Conservation (phyloP, 2,113 vertebrate species). For the Poicephalus meyeri region DNA sequence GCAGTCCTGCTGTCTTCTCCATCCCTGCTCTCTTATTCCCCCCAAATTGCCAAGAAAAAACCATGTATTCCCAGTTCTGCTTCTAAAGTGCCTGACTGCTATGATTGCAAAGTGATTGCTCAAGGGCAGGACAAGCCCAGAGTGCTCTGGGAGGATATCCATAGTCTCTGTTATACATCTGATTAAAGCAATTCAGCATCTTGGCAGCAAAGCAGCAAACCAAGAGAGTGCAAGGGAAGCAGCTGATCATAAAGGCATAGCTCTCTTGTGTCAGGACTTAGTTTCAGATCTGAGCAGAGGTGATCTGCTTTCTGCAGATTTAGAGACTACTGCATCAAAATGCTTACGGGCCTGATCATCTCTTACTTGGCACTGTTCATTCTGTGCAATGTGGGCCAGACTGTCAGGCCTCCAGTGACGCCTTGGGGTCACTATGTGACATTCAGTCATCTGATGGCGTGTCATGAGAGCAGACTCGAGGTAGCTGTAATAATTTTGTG, state of each 20-base stretch:
- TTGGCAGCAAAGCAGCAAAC: not conserved
- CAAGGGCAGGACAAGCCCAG: not conserved
- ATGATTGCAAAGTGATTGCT: not conserved
- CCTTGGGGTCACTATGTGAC: not conserved
- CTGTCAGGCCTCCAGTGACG: fast-evolving
- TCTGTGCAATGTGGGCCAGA: not conserved
- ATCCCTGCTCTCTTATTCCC: not conserved
- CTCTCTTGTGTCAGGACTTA: not conserved
- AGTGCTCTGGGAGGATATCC: not conserved
- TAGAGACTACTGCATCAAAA: not conserved
- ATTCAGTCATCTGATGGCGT: not conserved
- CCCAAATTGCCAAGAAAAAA: not conserved
- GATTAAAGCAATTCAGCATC: not conserved
- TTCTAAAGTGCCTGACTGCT: not conserved
- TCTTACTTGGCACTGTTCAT: not conserved
- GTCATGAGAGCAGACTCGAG: not conserved
- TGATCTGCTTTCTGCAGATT: not conserved
- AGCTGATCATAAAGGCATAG: not conserved
- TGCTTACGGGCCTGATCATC: not conserved
- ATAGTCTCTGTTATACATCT: not conserved
- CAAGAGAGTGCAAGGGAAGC: not conserved
- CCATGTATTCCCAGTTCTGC: not conserved
- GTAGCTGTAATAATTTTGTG: not conserved
- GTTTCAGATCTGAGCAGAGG: not conserved
- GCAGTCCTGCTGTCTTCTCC: not conserved